These are phyloP conservation scores for Pachyuromys duprasi DNA, from an alignment of 2,797 vertebrate genomes.

Conservation along the genomic window DNA sequence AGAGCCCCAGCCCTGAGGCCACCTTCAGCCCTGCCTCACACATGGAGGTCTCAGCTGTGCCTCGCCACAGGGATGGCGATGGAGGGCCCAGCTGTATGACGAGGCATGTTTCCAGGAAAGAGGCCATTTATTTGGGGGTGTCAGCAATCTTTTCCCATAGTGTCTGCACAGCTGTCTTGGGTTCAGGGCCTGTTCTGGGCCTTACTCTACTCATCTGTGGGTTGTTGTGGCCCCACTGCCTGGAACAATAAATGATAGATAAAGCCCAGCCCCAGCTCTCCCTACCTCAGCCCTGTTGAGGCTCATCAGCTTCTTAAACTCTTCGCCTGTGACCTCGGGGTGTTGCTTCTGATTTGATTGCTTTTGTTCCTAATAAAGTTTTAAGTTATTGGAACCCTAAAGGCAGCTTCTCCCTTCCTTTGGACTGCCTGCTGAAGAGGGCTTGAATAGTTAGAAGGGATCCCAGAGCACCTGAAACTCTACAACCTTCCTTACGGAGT, in stretches of 20 bases:
- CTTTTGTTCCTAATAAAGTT: conserved; percentile 72
- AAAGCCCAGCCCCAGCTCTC: background rate
- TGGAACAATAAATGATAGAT: background rate
- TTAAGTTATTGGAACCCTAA: conserved; percentile 38
- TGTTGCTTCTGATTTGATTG: background rate
- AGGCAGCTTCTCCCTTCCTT: background rate
- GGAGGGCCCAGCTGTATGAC: background rate
- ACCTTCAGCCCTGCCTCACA: fast-evolving
- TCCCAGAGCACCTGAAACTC: background rate
- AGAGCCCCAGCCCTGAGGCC: conserved; percentile 52
- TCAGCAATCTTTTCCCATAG: background rate
- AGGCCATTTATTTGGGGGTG: background rate
- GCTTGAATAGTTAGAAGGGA: background rate
- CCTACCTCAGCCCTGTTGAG: background rate
- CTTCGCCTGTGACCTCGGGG: background rate
- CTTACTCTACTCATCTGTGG: background rate
- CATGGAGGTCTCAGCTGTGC: background rate
- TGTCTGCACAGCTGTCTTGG: background rate
- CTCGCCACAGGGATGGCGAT: background rate
- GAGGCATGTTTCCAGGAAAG: background rate
- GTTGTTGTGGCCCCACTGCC: background rate
- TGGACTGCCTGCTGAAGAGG: background rate
- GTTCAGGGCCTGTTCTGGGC: background rate
- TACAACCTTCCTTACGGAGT: background rate
- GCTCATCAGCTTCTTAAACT: background rate